Evolutionary conservation across 1,140 invertebrate species (phyloP).

Genomic region (Nilaparvata lugens): DNA sequence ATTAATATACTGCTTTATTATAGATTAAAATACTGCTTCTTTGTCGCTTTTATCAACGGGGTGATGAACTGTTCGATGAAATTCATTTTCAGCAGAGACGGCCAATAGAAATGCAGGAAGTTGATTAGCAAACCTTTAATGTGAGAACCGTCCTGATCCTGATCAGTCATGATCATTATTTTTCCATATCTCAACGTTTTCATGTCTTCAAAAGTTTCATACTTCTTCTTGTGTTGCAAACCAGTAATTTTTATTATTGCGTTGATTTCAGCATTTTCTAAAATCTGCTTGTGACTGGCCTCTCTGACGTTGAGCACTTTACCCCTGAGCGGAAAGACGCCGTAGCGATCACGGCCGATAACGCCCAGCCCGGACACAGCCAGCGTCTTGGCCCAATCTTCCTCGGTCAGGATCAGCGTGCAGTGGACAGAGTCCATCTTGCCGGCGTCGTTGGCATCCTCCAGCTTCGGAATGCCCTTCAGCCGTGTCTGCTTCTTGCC

Average conservation of each 20-base stretch:
- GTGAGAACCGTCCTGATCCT: conserved; percentile 98
- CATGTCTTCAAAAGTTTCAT: conserved; percentile 77
- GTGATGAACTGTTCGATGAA: conserved; percentile 99
- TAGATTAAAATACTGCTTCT: too few relatives aligned
- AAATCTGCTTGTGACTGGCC: conserved; percentile 93
- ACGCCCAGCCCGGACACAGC: conserved; percentile 94
- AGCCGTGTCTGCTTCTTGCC: conserved; percentile 69
- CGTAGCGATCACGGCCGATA: conserved; percentile 91
- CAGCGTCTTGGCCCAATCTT: conserved; percentile 98
- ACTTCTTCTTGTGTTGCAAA: conserved; percentile 95
- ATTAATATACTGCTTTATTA: too few relatives aligned
- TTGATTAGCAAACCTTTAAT: conserved; percentile 99
- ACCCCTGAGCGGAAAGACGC: conserved; percentile 96
- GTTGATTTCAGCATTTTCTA: conserved; percentile 98
- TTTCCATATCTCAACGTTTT: conserved; percentile 92
- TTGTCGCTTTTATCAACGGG: conserved; percentile 95
- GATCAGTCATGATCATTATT: conserved; percentile 99
- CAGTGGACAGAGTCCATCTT: conserved; percentile 61
- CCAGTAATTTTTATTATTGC: conserved; percentile 92
- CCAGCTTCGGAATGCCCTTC: conserved; percentile 83
- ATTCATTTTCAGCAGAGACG: conserved; percentile 75
- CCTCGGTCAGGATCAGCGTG: conserved; percentile 96
- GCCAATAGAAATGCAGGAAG: conserved; percentile 99
- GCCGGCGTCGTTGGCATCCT: conserved; percentile 98
- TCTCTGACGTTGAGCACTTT: conserved; percentile 98